Conservation (phyloP, 2,888 invertebrate species). For the Epicampocera succincta region DNA sequence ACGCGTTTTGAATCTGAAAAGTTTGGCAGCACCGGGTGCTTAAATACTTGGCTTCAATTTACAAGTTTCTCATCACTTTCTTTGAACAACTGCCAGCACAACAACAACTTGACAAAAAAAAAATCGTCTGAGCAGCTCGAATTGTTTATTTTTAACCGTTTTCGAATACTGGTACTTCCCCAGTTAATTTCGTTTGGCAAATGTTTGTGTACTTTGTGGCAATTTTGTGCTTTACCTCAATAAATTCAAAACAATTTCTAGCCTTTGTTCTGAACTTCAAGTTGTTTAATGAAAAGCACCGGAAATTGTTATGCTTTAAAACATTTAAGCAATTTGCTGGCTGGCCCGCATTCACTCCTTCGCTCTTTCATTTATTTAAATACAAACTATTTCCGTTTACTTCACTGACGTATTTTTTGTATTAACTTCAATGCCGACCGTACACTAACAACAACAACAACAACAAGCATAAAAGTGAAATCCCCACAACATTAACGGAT, state of each 20-base stretch:
- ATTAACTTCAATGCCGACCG: neutral
- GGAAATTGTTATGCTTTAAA: conserved; percentile 52
- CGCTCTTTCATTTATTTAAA: conserved; percentile 6
- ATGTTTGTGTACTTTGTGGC: conserved; percentile 54
- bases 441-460: conserved; percentile 1
- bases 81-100: too few species aligned
- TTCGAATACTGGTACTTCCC: conserved; percentile 4
- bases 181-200: conserved; percentile 20
- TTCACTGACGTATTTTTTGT: conserved; percentile 1
- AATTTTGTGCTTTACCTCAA: conserved; percentile 36
- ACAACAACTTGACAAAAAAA: too few species aligned
- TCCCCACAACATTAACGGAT: conserved; percentile 5
- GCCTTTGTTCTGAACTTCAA: neutral
- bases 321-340: conserved; percentile 53
- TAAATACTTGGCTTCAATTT: too few species aligned
- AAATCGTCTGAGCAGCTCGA: too few species aligned
- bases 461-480: neutral
- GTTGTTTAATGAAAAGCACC: neutral
- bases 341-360: neutral
- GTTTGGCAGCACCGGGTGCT: too few species aligned
- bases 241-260: conserved; percentile 37
- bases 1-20: too few species aligned
- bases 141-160: too few species aligned
- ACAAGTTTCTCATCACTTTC: too few species aligned
- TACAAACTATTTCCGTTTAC: conserved; percentile 39